A percentile compares a stretch with the other conserved stretches of the same genome.
Conservation (phyloP, 1,140 invertebrate species). For the Laupala kohalensis region DNA sequence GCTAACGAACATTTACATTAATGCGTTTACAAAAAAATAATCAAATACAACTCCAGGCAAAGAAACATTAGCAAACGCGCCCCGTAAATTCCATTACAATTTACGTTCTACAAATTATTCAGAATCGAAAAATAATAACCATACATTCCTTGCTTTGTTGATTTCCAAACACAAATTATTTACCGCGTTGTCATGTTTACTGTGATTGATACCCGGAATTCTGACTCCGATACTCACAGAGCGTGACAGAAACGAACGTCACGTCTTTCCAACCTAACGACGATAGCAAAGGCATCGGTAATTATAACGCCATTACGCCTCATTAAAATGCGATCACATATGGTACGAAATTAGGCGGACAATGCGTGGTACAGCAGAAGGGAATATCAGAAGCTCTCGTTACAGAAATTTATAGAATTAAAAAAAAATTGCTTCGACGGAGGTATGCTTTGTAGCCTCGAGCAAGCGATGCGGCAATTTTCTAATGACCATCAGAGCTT, state of each 20-base stretch:
- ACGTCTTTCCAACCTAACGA: neutral
- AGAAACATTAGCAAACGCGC: too few species aligned
- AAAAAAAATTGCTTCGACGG: neutral
- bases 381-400: neutral
- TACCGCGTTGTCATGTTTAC: neutral
- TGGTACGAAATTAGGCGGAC: neutral
- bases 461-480: neutral
- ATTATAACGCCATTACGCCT: neutral
- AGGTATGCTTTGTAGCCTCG: neutral
- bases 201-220: neutral
- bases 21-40: too few species aligned
- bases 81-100: too few species aligned
- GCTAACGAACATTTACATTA: too few species aligned
- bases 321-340: neutral
- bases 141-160: too few species aligned
- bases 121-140: too few species aligned
- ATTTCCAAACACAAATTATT: too few species aligned
- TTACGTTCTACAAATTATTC: too few species aligned
- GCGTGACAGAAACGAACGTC: neutral
- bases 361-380: neutral
- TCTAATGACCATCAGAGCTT: neutral
- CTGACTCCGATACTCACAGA: neutral
- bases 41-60: too few species aligned
- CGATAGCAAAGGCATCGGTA: neutral
- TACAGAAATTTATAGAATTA: neutral